Conservation (phyloP, 2,797 vertebrate species). For the Coilia nasus region DNA sequence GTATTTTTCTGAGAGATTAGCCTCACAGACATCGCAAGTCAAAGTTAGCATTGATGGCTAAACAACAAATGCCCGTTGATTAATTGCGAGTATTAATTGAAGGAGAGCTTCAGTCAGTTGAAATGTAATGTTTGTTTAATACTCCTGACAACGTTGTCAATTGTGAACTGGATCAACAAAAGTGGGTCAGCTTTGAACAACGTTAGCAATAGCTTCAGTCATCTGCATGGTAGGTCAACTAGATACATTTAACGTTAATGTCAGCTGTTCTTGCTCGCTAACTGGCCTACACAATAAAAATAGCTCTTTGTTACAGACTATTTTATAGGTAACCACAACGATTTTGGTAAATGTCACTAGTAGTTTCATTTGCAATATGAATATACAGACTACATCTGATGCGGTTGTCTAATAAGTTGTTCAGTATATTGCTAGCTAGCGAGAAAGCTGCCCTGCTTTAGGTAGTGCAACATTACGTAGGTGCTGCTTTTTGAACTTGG, state of each 20-base stretch:
- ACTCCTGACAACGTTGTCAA: neutral
- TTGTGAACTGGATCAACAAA: neutral
- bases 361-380: neutral
- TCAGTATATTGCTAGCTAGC: neutral
- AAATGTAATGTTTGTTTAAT: neutral
- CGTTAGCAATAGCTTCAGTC: neutral
- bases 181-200: neutral
- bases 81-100: neutral
- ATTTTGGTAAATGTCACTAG: neutral
- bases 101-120: neutral
- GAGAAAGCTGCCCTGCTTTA: neutral
- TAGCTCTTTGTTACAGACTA: neutral
- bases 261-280: neutral
- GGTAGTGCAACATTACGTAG: neutral
- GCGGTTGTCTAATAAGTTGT: neutral
- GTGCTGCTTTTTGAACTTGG: neutral
- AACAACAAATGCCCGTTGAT: neutral
- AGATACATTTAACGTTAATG: neutral
- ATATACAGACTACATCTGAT: neutral
- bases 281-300: neutral
- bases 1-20: slow-evolving; percentile 63
- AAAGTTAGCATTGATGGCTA: slow-evolving; percentile 13
- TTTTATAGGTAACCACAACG: neutral
- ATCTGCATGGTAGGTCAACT: slow-evolving; percentile 18
- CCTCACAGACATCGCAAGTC: slow-evolving; percentile 35